Percentiles rank a stretch among this genome's conserved stretches.
phyloP scores from a whole-genome alignment of 1,140 invertebrate species.

The Sesamia nonagrioides region DNA sequence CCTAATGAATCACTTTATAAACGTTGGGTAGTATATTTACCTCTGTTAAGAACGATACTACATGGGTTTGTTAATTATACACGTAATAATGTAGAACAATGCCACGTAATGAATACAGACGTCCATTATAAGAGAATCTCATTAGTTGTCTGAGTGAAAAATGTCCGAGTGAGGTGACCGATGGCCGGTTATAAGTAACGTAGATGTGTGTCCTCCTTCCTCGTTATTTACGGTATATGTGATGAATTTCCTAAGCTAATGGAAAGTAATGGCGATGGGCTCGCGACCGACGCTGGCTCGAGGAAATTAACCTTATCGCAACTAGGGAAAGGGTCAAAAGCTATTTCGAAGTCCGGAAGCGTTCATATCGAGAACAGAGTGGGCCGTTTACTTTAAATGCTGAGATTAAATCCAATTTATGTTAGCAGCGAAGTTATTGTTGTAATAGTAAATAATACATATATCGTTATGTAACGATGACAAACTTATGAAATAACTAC shows the following conservation, averaged over 20 bases:
- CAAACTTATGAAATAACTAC: slow-evolving; percentile 17
- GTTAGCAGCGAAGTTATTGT: not conserved
- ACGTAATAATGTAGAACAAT: slow-evolving; percentile 53
- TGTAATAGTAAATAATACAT: not conserved
- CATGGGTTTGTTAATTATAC: slow-evolving; percentile 48
- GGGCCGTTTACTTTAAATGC: slow-evolving; percentile 22
- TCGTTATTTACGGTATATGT: slow-evolving; percentile 53
- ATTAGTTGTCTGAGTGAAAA: slow-evolving; percentile 59
- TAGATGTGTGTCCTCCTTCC: slow-evolving; percentile 41
- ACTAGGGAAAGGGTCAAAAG: slow-evolving; percentile 39
- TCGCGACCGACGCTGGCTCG: slow-evolving; percentile 13
- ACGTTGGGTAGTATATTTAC: not conserved
- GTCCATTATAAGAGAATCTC: slow-evolving; percentile 54
- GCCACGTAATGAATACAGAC: slow-evolving; percentile 57
- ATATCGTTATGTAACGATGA: slow-evolving; percentile 3
- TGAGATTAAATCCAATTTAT: slow-evolving; percentile 5
- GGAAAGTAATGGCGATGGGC: slow-evolving; percentile 52
- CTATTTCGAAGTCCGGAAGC: slow-evolving; percentile 44
- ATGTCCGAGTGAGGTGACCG: slow-evolving; percentile 54
- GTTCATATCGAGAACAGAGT: slow-evolving; percentile 4
- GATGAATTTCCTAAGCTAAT: slow-evolving; percentile 57
- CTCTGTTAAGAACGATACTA: slow-evolving; percentile 11
- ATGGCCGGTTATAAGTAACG: slow-evolving; percentile 54
- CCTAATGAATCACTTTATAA: slow-evolving; percentile 4
- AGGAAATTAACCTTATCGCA: slow-evolving; percentile 52